Evolutionary conservation across 2,113 vertebrate genomes (phyloP), one percentile per base, ranked within the genome.

Genomic region (Sinocyclocheilus maitianheensis): DNA sequence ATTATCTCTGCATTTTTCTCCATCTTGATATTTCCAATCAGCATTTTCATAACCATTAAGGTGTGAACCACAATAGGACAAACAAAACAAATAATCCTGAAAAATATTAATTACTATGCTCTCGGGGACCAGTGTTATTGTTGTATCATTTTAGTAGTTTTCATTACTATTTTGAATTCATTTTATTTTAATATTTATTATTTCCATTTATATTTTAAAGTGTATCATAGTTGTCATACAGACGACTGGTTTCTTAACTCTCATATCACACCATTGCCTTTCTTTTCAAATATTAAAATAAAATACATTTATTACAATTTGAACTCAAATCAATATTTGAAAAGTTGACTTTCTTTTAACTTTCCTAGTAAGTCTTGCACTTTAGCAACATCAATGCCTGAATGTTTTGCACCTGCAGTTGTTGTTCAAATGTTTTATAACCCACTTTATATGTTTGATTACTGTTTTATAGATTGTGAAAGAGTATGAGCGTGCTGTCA

Each of bases 401-500:
- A 13, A 53, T 53, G 24, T 77, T 77, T 77, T 58, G 22, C 51
- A 58, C 55, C 3, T 11, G n/a, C 8, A 65, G 51, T 0, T 34
- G 51, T 16, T 53, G 51, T 16, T 53, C 51, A 53, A 5, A 53
- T 53, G 13, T 53, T 53, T 53, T 53, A 53, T 53, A 53, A 53
- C 14, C 51, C 51, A 1, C 51, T 16, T 53, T 16, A 53, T 16
- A 53, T 16, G 51, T 53, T 53, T 53, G 51, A 53, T 53, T 16
- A 53, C 14, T 53, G 51, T 53, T 53, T 89, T 89, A 40, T 87
- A 98, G 97, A 94, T 97, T 81, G 90, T 98, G 89, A 95, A 97
- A 86, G 97, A 98, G 91, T 98, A 98, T 43, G 96, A 98, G 83
- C 94, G 94, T 0, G 96, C 96, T 37, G 97, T 97, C 76, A 95